Base-by-base conservation (phyloP, 2,113 vertebrate genomes). In the Pyxicephalus adspersus region DNA sequence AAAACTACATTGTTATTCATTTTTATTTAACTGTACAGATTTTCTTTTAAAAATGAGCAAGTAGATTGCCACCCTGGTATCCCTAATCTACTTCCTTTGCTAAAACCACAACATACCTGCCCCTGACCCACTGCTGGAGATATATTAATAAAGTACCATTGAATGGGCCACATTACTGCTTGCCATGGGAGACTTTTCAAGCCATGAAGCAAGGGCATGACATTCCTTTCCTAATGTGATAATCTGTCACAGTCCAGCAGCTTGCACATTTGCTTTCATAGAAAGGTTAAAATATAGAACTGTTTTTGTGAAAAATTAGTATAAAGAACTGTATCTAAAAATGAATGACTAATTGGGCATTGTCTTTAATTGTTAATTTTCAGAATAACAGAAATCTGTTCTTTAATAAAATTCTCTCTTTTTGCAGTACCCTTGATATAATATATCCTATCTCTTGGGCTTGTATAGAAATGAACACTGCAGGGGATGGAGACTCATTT, bases 401-500 rank as follows among this genome's bases (percentile, higher is more conserved):
- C 7, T n/a, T 31, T 58, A 60, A 74, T 61, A 61, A 61, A 74
- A 38, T 9, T 13, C 22, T 18, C 38, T 74, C 29, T 22, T 58
- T 73, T 9, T 73, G 67, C 5, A 73, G 22, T 58, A 58, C 34
- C 52, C 70, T 73, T 20, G 58, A 58, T 58, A 34, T 55, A 74
- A 38, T 38, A 22, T 16, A 45, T 74, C 31, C 58, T 61, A 25
- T 61, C 52, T 74, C 20, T 23, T 34, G 18, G 28, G 29, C 18
- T n/a, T 34, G 20, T 23, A 74, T 34, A 74, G 28, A 60, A 60
- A 60, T 38, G 54, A 23, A 74, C 71, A n/a, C 71, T 60, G 54
- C 71, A 74, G 71, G 71, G 29, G 55, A 74, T 38, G 20, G 71
- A 74, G 71, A 38, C 57, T 74, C 71, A 74, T 74, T 74, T 60